These are phyloP conservation scores for Pelusios castaneus DNA, from an alignment of 2,113 vertebrate genomes.

Conservation along the genomic window DNA sequence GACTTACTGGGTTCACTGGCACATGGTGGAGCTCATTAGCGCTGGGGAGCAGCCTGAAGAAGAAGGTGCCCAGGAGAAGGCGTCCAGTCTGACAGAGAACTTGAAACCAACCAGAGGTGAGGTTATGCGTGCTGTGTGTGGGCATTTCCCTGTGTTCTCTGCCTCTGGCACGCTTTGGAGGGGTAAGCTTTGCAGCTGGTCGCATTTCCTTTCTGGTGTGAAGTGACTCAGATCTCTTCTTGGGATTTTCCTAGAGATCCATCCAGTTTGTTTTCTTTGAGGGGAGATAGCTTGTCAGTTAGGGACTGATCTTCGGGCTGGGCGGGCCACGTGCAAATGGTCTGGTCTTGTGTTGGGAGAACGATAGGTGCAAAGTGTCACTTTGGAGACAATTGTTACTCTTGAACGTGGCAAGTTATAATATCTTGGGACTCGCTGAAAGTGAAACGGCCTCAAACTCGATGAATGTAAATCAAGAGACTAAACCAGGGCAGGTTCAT, in stretches of 20 bases:
- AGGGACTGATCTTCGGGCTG: background rate
- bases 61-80: slow-evolving; percentile 78
- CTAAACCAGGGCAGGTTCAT: background rate
- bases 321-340: background rate
- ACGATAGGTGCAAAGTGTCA: background rate
- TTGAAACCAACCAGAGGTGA: slow-evolving; percentile 80
- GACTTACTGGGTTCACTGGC: slow-evolving; percentile 92
- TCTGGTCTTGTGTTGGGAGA: background rate
- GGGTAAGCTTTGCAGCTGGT: background rate
- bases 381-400: background rate
- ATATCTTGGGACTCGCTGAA: background rate
- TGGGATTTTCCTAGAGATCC: background rate
- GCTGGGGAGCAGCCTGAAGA: slow-evolving; percentile 77
- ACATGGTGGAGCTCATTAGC: slow-evolving; percentile 90
- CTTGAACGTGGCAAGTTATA: rapidly evolving
- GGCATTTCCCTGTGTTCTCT: background rate
- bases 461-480: background rate
- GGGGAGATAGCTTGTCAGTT: background rate
- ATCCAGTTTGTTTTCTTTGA: background rate
- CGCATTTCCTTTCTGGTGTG: background rate
- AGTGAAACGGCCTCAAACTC: background rate
- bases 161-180: background rate
- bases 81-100: slow-evolving; percentile 72
- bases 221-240: background rate
- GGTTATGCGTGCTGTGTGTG: background rate